Percentiles rank a stretch among this genome's conserved stretches.
phyloP scores from a whole-genome alignment of 2,888 invertebrate genomes.

The Tribolium freemani region DNA sequence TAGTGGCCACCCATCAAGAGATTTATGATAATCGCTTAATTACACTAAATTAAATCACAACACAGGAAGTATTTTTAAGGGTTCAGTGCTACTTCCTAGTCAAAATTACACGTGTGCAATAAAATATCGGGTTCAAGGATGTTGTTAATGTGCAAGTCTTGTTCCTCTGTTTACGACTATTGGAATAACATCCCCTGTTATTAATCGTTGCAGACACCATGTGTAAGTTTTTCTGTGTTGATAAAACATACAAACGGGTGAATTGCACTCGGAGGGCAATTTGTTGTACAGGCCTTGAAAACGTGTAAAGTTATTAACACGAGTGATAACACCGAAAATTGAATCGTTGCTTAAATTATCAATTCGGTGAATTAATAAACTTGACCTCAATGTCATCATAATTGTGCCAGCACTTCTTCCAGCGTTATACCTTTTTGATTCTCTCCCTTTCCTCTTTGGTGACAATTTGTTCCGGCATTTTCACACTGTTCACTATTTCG shows the following conservation, averaged over 20 bases:
- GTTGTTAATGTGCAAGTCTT: constrained; percentile 14
- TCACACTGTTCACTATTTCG: constrained; percentile 4
- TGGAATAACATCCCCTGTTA: constrained; percentile 32
- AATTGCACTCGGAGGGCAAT: not conserved
- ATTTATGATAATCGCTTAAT: constrained; percentile 30
- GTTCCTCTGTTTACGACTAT: constrained; percentile 18
- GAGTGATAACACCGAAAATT: constrained; percentile 1
- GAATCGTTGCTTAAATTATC: constrained; percentile 13
- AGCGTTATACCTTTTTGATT: constrained; percentile 22
- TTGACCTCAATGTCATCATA: constrained; percentile 16
- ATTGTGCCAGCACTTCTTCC: not conserved
- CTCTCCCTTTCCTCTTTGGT: constrained; percentile 17
- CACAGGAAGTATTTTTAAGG: constrained; percentile 22
- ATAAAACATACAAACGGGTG: constrained; percentile 22
- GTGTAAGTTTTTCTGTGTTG: constrained; percentile 13
- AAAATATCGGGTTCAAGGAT: constrained; percentile 18
- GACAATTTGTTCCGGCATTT: constrained; percentile 17
- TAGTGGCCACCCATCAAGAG: constrained; percentile 2
- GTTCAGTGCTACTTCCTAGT: constrained; percentile 26
- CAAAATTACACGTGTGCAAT: constrained; percentile 15
- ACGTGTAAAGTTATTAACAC: not conserved
- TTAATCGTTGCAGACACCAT: constrained; percentile 23
- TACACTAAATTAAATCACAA: constrained; percentile 7
- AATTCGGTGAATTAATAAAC: constrained; percentile 17
- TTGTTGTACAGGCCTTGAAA: constrained; percentile 31